Conservation (phyloP, 2,888 invertebrate species). For the Sinohyriopsis cumingii region DNA sequence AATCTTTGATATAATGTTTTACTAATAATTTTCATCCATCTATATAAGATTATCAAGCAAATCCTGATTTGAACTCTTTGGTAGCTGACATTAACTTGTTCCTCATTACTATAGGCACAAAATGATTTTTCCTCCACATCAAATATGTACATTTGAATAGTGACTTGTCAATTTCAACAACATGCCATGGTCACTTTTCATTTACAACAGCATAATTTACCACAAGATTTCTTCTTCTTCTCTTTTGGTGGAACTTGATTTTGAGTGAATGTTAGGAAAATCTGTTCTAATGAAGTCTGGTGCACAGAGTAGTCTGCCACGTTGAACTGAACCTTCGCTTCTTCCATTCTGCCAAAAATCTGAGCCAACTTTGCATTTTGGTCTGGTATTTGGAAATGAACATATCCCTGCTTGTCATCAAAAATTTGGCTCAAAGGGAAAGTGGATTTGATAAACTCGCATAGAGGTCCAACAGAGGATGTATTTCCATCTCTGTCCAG, state of each 20-base stretch:
- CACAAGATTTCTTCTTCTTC: constrained; percentile 7
- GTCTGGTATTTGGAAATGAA: constrained; percentile 67
- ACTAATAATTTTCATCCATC: too few species aligned
- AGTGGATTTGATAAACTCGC: constrained; percentile 72
- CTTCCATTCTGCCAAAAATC: constrained; percentile 69
- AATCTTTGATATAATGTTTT: too few species aligned
- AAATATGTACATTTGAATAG: too few species aligned
- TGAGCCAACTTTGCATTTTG: constrained; percentile 62
- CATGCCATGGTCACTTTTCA: too few species aligned
- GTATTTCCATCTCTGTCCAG: constrained; percentile 35
- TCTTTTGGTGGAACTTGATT: constrained; percentile 54
- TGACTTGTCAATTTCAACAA: too few species aligned
- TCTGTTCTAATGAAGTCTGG: constrained; percentile 70
- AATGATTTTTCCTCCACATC: too few species aligned
- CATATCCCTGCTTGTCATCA: constrained; percentile 79
- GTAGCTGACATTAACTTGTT: too few species aligned
- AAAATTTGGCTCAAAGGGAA: constrained; percentile 78
- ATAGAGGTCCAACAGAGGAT: constrained; percentile 43
- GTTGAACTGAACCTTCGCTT: constrained; percentile 49
- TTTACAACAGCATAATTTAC: constrained; percentile 21
- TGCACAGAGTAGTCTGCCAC: constrained; percentile 70
- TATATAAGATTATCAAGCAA: too few species aligned
- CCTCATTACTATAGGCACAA: too few species aligned
- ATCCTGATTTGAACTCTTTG: too few species aligned
- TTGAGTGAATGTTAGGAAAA: constrained; percentile 73